Evolutionary conservation across 2,113 vertebrate genomes (phyloP).

Genomic region (Rhinopomastus cyanomelas): DNA sequence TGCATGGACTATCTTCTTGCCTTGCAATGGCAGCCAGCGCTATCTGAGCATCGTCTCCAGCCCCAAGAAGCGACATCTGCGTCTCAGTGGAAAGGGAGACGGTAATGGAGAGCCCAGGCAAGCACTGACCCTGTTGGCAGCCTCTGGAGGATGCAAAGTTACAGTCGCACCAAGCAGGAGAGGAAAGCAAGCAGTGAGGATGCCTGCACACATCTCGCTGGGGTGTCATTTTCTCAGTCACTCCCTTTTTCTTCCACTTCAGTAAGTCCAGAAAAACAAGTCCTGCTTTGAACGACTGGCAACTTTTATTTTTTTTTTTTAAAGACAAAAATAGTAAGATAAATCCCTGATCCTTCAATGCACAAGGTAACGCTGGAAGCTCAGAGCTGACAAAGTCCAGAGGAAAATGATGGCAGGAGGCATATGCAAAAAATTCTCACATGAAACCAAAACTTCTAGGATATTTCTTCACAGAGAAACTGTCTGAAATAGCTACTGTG

Average conservation of each 20-base stretch:
- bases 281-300: not conserved
- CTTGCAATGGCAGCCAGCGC: not conserved
- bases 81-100: not conserved
- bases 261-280: constrained; percentile 37
- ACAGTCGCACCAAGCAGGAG: not conserved
- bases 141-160: not conserved
- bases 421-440: not conserved
- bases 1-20: not conserved
- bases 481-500: not conserved
- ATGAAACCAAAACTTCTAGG: not conserved
- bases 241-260: not conserved
- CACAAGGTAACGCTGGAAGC: not conserved
- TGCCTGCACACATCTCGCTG: not conserved
- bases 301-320: not conserved
- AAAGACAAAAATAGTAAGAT: not conserved
- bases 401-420: not conserved
- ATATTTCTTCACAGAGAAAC: not conserved
- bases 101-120: not conserved
- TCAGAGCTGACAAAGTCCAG: not conserved
- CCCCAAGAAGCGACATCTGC: not conserved
- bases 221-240: not conserved
- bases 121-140: not conserved
- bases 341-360: not conserved
- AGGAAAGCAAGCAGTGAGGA: not conserved
- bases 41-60: not conserved